Percentiles rank a stretch among this genome's conserved stretches.
Conservation (phyloP, 2,113 vertebrate species). For the Prolemur simus region DNA sequence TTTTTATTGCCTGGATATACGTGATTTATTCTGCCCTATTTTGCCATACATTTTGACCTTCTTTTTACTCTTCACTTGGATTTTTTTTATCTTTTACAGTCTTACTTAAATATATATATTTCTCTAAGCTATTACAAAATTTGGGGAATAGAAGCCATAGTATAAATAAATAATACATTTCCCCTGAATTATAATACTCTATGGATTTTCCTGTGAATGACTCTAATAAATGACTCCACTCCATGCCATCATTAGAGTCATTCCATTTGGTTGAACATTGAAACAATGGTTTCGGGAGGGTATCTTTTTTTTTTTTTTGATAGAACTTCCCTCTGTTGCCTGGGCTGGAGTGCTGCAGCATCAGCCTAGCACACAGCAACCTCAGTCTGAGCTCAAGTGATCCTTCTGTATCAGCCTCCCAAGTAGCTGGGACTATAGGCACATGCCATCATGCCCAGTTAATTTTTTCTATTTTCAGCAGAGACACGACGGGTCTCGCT, state of each 20-base stretch:
- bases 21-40: neutral
- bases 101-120: neutral
- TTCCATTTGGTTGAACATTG: neutral
- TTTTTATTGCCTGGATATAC: neutral
- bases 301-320: too few relatives aligned
- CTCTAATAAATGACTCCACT: neutral
- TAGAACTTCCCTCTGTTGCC: too few relatives aligned
- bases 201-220: neutral
- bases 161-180: neutral
- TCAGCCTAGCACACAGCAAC: too few relatives aligned
- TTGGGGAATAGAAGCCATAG: neutral
- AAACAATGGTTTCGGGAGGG: neutral
- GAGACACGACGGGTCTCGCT: fast-evolving
- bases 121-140: neutral
- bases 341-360: too few relatives aligned
- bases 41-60: neutral
- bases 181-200: neutral
- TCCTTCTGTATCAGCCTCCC: too few relatives aligned
- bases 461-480: too few relatives aligned
- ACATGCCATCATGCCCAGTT: too few relatives aligned
- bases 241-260: neutral
- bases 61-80: neutral
- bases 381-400: too few relatives aligned
- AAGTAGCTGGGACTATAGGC: too few relatives aligned
- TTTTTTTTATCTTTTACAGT: neutral